A percentile compares a stretch with the other conserved stretches of the same genome.
These are phyloP conservation scores for Erynnis tages DNA, from an alignment of 2,888 invertebrate genomes.

Conservation along the genomic window DNA sequence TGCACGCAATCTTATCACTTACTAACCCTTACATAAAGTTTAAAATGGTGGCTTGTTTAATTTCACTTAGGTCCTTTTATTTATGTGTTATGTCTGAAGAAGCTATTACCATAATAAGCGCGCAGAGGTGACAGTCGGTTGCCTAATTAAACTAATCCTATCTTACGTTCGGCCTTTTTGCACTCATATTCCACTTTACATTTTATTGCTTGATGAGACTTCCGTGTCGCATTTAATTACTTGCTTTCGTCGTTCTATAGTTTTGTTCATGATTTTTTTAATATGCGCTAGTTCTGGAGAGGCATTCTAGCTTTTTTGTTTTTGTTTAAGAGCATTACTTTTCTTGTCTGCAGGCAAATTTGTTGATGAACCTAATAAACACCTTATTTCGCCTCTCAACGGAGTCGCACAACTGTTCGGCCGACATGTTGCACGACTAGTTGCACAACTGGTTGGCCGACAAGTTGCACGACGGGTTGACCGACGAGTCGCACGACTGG, in stretches of 20 bases:
- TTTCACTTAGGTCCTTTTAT: not conserved
- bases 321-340: no score
- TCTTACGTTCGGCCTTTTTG: constrained; percentile 6
- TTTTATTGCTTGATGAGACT: constrained; percentile 6
- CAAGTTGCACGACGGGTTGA: no score
- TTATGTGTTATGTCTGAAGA: constrained; percentile 4
- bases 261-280: not conserved
- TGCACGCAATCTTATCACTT: constrained; percentile 4
- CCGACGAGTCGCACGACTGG: no score
- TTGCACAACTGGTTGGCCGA: no score
- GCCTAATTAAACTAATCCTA: constrained; percentile 21
- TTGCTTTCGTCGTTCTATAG: not conserved
- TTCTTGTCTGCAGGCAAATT: no score
- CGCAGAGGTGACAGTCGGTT: constrained; percentile 19
- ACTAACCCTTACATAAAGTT: not conserved
- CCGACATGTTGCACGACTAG: no score
- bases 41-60: not conserved
- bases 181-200: constrained; percentile 11
- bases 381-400: no score
- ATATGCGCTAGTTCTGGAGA: not conserved
- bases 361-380: no score
- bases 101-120: constrained; percentile 26
- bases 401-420: no score
- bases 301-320: no score
- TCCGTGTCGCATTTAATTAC: constrained; percentile 14